Percentiles rank a stretch among this genome's conserved stretches.
phyloP scores from a whole-genome alignment of 2,797 vertebrate genomes.

The Acropternis orthonyx region DNA sequence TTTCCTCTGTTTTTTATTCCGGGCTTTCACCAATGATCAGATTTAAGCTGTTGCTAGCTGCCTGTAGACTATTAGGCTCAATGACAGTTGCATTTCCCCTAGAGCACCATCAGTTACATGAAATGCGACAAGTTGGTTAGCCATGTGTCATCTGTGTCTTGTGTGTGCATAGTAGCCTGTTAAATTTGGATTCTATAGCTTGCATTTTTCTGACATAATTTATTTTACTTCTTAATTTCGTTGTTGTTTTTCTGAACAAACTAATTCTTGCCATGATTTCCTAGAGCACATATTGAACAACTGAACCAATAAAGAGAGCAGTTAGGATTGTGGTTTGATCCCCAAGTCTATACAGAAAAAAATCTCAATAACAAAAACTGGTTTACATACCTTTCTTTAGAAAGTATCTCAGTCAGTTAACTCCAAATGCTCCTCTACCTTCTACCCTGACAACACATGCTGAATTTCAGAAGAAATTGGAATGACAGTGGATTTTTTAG shows the following conservation, averaged over 20 bases:
- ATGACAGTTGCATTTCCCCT: neutral
- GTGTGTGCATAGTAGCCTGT: neutral
- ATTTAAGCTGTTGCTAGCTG: neutral
- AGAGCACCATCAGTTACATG: neutral
- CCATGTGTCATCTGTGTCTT: neutral
- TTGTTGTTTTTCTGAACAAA: neutral
- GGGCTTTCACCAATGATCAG: neutral
- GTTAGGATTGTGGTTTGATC: neutral
- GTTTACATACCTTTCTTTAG: neutral
- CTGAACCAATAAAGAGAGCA: neutral
- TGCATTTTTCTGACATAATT: accelerated
- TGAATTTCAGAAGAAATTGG: neutral
- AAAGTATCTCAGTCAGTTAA: neutral
- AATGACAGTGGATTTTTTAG: neutral
- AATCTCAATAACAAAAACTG: neutral
- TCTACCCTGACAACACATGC: neutral
- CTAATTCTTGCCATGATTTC: neutral
- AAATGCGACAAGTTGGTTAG: neutral
- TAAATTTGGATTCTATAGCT: neutral
- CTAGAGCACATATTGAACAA: neutral
- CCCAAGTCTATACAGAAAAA: neutral
- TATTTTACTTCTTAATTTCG: neutral
- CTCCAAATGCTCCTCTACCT: neutral
- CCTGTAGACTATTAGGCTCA: neutral
- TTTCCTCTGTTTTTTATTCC: neutral